A percentile compares a stretch with the other conserved stretches of the same genome.
Conservation (phyloP, 1,140 invertebrate genomes). For the Drosophila kepulauana region DNA sequence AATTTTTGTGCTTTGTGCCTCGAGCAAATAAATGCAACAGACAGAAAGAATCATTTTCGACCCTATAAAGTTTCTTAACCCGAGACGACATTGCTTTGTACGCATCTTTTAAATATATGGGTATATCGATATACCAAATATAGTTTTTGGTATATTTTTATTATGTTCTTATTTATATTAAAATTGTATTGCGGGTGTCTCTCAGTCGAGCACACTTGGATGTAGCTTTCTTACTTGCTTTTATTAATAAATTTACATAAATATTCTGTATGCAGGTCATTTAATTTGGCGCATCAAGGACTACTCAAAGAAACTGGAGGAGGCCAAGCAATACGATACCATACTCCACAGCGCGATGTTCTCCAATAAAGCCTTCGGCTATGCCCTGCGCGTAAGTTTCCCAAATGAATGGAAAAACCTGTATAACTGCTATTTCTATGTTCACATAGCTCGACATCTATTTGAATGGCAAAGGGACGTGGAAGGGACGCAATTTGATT, state of each 20-base stretch:
- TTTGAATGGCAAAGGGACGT: conserved; percentile 90
- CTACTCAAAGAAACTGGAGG: conserved; percentile 88
- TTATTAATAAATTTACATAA: too few species aligned
- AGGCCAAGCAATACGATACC: conserved; percentile 88
- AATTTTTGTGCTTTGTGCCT: too few species aligned
- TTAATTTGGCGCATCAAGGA: conserved; percentile 89
- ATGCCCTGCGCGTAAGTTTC: conserved; percentile 88
- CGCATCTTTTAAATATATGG: background rate
- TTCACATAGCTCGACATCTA: conserved; percentile 88
- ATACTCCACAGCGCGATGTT: conserved; percentile 89
- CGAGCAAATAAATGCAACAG: too few species aligned
- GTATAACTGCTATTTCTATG: background rate
- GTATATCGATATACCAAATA: too few species aligned
- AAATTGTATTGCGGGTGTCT: too few species aligned
- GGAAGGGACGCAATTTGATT: conserved; percentile 90
- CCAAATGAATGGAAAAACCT: too few species aligned
- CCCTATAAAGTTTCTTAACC: background rate
- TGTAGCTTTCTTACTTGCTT: too few species aligned
- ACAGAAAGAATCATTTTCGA: too few species aligned
- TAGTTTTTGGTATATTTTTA: too few species aligned
- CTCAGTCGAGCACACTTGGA: too few species aligned
- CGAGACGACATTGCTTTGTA: background rate
- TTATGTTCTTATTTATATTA: too few species aligned
- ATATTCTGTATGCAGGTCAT: conserved; percentile 84
- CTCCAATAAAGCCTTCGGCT: conserved; percentile 89